These are phyloP conservation scores for Drosophila robusta DNA, from an alignment of 2,888 invertebrate genomes.

Conservation along the genomic window DNA sequence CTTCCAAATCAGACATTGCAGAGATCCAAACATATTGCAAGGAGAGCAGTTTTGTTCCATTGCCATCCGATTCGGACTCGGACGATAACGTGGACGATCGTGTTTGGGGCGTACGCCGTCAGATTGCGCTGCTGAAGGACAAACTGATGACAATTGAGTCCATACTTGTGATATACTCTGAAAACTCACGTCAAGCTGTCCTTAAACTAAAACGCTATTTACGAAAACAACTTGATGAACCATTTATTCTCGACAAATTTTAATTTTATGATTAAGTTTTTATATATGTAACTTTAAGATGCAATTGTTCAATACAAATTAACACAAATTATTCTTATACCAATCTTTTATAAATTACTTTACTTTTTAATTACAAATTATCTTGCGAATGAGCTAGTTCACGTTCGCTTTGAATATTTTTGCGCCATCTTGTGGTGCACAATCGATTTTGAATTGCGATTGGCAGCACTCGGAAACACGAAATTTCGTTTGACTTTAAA, in stretches of 20 bases:
- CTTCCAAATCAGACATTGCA: neutral
- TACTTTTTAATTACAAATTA: too few relatives aligned
- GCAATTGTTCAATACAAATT: too few relatives aligned
- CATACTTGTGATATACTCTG: neutral
- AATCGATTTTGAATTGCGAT: neutral
- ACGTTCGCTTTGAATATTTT: neutral
- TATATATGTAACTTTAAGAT: too few relatives aligned
- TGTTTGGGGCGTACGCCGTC: neutral
- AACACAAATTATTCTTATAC: too few relatives aligned
- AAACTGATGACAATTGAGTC: neutral
- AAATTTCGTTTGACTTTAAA: too few relatives aligned
- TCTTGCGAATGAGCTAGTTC: too few relatives aligned
- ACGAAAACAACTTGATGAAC: neutral
- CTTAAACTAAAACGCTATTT: conserved; percentile 1
- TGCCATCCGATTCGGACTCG: conserved; percentile 4
- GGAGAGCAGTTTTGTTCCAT: neutral
- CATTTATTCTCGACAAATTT: neutral
- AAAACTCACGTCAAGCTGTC: accelerated
- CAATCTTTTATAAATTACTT: too few relatives aligned
- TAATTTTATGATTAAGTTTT: neutral
- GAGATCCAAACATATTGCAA: neutral
- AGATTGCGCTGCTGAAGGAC: conserved; percentile 1
- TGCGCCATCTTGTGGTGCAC: too few relatives aligned
- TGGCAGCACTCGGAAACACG: too few relatives aligned
- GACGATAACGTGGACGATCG: conserved; percentile 6